Evolutionary conservation across 2,888 invertebrate species (phyloP).

Genomic region (Polyommatus iphigenia): DNA sequence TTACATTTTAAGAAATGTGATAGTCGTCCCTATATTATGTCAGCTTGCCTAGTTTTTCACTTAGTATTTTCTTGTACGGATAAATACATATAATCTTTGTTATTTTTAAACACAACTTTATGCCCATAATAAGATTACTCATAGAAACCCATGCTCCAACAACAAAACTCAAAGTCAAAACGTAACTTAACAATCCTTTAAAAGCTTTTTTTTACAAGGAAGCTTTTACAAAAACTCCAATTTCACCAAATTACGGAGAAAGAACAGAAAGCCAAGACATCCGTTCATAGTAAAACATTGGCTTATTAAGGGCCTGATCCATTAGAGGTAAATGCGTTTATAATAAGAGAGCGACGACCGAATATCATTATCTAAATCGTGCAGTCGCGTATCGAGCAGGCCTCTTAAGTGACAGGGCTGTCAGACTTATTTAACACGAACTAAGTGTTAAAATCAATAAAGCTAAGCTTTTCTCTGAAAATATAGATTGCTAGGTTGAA

Average conservation of each 20-base stretch:
- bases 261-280: slow-evolving; percentile 6
- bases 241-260: slow-evolving; percentile 8
- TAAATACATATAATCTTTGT: no score
- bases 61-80: no score
- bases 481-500: neutral
- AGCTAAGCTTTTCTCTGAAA: neutral
- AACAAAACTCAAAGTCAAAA: neutral
- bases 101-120: no score
- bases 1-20: no score
- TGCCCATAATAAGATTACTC: neutral
- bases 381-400: slow-evolving; percentile 48
- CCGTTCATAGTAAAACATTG: slow-evolving; percentile 15
- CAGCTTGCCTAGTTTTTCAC: neutral
- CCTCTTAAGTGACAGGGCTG: slow-evolving; percentile 41
- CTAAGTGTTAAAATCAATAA: neutral
- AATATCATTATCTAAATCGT: slow-evolving; percentile 69
- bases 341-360: slow-evolving; percentile 59
- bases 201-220: neutral
- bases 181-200: neutral
- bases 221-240: neutral
- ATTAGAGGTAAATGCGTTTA: slow-evolving; percentile 64
- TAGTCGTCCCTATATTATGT: no score
- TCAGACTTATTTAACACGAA: neutral
- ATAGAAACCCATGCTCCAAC: neutral
- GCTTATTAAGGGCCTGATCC: slow-evolving; percentile 47